Conservation (phyloP, 2,797 vertebrate species). For the Philypnodon macrostomus region DNA sequence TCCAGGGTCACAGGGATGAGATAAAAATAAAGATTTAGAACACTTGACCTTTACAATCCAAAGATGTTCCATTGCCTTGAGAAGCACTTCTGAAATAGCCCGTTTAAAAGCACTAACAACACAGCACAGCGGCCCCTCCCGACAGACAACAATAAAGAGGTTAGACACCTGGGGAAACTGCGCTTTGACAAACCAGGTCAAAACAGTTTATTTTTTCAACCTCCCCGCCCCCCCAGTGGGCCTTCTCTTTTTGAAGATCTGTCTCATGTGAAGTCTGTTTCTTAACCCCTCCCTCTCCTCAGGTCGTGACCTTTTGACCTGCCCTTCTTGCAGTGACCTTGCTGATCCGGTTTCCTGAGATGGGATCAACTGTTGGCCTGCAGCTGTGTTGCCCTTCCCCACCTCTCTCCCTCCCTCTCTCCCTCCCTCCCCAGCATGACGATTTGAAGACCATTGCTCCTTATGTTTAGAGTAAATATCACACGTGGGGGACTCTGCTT, state of each 20-base stretch:
- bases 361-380: conserved; percentile 74
- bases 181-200: conserved; percentile 56
- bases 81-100: conserved; percentile 3
- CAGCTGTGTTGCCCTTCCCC: conserved; percentile 59
- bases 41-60: conserved; percentile 10
- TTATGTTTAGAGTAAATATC: conserved; percentile 58
- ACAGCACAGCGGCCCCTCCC: conserved; percentile 18
- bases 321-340: conserved; percentile 59
- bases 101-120: conserved; percentile 11
- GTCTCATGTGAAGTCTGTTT: conserved; percentile 72
- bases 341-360: conserved; percentile 69
- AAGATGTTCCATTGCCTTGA: conserved; percentile 10
- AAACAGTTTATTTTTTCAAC: conserved; percentile 61
- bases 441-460: conserved; percentile 39
- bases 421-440: conserved; percentile 14
- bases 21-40: conserved; percentile 5
- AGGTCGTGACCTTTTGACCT: conserved; percentile 61
- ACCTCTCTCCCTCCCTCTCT: not conserved
- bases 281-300: conserved; percentile 41
- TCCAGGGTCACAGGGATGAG: conserved; percentile 1
- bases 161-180: conserved; percentile 60
- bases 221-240: conserved; percentile 40
- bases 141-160: conserved; percentile 46
- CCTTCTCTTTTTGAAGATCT: conserved; percentile 63
- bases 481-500: conserved; percentile 54